phyloP scores from a whole-genome alignment of 2,888 invertebrate genomes.

The Yponomeuta sedellus region DNA sequence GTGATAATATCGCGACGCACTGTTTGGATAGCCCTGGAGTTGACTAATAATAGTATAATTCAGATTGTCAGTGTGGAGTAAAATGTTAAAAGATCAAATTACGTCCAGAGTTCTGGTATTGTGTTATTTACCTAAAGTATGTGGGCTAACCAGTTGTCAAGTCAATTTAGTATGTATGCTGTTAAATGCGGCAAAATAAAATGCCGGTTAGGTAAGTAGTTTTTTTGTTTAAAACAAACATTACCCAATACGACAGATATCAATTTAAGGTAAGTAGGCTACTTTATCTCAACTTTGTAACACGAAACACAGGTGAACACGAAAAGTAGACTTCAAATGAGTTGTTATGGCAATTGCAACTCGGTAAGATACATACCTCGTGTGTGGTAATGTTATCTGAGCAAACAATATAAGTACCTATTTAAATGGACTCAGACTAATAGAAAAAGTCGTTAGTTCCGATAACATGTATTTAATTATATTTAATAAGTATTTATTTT shows the following conservation, averaged over 20 bases:
- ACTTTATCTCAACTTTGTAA: neutral
- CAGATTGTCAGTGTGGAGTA: too few relatives aligned
- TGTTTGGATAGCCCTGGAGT: too few relatives aligned
- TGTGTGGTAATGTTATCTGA: neutral
- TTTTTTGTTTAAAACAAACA: neutral
- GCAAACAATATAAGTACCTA: neutral
- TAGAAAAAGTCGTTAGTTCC: neutral
- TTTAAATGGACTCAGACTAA: neutral
- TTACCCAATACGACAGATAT: neutral
- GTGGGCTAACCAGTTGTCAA: too few relatives aligned
- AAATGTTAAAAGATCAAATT: too few relatives aligned
- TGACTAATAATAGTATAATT: too few relatives aligned
- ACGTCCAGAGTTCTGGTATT: too few relatives aligned
- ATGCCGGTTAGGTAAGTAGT: neutral
- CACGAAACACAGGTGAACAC: neutral
- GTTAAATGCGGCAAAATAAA: neutral
- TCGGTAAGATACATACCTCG: neutral
- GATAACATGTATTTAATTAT: too few relatives aligned
- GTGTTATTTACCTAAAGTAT: too few relatives aligned
- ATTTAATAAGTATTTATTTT: too few relatives aligned
- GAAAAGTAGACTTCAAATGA: neutral
- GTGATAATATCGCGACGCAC: too few relatives aligned
- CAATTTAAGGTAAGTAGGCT: neutral
- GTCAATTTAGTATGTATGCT: too few relatives aligned
- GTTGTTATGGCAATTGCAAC: neutral